phyloP scores from a whole-genome alignment of 1,140 invertebrate species.

The Aphelinus atriplicis region DNA sequence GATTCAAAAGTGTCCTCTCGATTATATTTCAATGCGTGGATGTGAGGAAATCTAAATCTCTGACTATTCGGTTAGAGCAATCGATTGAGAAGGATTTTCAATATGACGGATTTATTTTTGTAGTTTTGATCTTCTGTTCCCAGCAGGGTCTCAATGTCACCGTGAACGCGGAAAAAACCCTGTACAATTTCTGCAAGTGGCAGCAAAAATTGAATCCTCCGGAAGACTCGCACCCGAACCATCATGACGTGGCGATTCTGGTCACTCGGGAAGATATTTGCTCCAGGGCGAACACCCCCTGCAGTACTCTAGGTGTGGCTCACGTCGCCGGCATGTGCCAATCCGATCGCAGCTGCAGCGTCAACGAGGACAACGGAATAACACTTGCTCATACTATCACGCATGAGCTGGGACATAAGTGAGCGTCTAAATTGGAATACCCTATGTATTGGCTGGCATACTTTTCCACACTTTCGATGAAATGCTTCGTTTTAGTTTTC shows the following conservation, averaged over 20 bases:
- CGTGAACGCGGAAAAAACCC: constrained; percentile 82
- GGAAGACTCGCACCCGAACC: constrained; percentile 84
- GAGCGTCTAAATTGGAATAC: constrained; percentile 58
- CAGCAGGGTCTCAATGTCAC: constrained; percentile 79
- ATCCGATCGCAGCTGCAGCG: constrained; percentile 85
- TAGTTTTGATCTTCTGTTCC: constrained; percentile 19
- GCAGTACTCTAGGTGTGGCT: constrained; percentile 86
- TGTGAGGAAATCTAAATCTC: no score
- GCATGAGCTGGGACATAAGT: constrained; percentile 94
- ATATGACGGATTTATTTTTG: constrained; percentile 9
- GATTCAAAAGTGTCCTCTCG: no score
- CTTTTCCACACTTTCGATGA: not conserved
- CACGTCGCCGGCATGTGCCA: constrained; percentile 93
- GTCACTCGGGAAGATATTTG: constrained; percentile 91
- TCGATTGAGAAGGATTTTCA: not conserved
- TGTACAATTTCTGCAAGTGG: constrained; percentile 89
- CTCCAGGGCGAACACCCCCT: constrained; percentile 78
- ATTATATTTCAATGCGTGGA: no score
- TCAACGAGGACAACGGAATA: constrained; percentile 93
- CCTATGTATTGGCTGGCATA: not conserved
- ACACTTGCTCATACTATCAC: constrained; percentile 92
- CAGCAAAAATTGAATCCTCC: constrained; percentile 82
- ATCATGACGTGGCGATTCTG: constrained; percentile 93
- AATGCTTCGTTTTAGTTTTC: not conserved
- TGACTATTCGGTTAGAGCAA: no score